phyloP scores from a whole-genome alignment of 2,113 vertebrate genomes.

The Myiopsitta monachus region DNA sequence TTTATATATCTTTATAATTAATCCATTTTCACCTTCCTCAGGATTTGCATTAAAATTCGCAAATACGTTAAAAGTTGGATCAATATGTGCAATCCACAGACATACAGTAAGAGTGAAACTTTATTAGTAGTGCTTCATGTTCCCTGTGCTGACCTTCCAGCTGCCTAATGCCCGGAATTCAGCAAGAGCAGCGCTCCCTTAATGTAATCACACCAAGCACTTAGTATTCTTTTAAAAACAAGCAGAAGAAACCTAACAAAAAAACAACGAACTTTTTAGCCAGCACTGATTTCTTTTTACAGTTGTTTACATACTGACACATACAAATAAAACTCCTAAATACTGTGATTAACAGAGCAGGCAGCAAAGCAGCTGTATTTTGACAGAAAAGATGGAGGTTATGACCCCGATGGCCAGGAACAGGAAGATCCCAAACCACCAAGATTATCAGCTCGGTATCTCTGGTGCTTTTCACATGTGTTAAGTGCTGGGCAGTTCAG shows the following conservation, averaged over 20 bases:
- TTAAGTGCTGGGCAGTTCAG: neutral
- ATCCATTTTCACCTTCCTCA: neutral
- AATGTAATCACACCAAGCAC: neutral
- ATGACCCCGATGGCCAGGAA: neutral
- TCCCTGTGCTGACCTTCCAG: neutral
- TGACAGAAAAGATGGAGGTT: rapidly evolving
- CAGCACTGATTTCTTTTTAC: neutral
- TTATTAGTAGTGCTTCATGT: neutral
- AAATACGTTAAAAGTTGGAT: neutral
- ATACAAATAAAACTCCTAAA: neutral
- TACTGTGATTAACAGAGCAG: neutral
- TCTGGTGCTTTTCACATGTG: neutral
- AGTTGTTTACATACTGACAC: neutral
- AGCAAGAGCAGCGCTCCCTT: neutral
- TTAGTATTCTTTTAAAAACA: neutral
- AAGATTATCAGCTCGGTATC: rapidly evolving
- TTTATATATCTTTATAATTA: neutral
- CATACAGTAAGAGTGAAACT: neutral
- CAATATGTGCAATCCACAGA: neutral
- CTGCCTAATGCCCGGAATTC: neutral
- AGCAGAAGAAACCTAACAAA: neutral
- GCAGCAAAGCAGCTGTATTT: neutral
- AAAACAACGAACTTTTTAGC: neutral
- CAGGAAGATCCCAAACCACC: neutral
- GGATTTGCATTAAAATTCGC: neutral